These are phyloP conservation scores for Andricus quercusramuli DNA, from an alignment of 2,888 invertebrate species.

Conservation along the genomic window DNA sequence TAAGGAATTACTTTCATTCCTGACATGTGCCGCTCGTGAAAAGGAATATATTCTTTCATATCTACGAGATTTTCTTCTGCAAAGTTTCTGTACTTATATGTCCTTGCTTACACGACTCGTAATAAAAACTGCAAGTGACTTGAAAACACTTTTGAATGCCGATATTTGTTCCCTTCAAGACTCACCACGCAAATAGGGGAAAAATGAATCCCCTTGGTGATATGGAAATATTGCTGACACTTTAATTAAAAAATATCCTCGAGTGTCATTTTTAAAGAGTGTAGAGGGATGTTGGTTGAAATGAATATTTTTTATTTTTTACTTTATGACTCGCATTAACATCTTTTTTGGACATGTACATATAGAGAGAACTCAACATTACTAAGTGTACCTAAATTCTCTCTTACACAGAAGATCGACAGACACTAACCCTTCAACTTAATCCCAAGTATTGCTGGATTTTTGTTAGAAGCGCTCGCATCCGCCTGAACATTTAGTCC, in stretches of 20 bases:
- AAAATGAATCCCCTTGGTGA: neutral
- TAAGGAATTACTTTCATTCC: conserved; percentile 45
- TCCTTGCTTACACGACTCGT: neutral
- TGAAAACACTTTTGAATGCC: neutral
- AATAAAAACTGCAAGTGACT: conserved; percentile 1
- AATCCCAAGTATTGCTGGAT: too few species aligned
- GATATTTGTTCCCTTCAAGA: neutral
- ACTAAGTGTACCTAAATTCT: too few species aligned
- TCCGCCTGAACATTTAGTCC: too few species aligned
- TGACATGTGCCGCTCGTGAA: conserved; percentile 45
- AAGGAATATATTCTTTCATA: conserved; percentile 5
- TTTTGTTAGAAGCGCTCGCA: too few species aligned
- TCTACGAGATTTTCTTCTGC: neutral
- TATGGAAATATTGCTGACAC: neutral
- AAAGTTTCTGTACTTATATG: neutral
- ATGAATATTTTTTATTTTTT: neutral
- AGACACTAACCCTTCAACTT: too few species aligned
- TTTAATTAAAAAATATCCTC: neutral
- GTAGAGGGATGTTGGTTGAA: neutral
- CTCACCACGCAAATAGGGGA: neutral
- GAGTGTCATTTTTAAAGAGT: neutral
- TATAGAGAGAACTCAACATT: too few species aligned
- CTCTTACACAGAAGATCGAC: too few species aligned
- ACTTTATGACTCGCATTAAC: too few species aligned
- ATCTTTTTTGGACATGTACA: too few species aligned